Evolutionary conservation across 2,888 invertebrate species (phyloP).

Genomic region (Zaprionus lineosus): DNA sequence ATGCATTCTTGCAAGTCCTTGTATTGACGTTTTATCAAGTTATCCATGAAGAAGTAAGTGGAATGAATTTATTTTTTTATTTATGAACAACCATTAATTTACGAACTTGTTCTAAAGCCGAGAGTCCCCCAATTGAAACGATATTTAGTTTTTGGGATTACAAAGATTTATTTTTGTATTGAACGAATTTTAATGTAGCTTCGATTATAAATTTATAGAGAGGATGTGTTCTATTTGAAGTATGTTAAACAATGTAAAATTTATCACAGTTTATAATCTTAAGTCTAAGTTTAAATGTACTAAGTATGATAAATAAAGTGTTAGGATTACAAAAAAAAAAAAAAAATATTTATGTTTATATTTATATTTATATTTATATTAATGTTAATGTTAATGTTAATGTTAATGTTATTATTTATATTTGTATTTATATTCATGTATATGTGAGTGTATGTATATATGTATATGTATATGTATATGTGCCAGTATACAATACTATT

Average conservation of each 20-base stretch:
- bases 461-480: conserved; percentile 6
- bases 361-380: background rate
- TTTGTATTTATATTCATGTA: background rate
- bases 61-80: too few relatives aligned
- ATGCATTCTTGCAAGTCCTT: too few relatives aligned
- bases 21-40: too few relatives aligned
- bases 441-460: background rate
- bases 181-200: conserved; percentile 69
- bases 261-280: conserved; percentile 77
- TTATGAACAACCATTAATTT: too few relatives aligned
- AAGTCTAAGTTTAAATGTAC: conserved; percentile 47
- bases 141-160: conserved; percentile 46
- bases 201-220: conserved; percentile 60
- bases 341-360: conserved; percentile 5
- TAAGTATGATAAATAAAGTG: background rate
- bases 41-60: too few relatives aligned
- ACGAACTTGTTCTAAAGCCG: too few relatives aligned
- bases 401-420: background rate
- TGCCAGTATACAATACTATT: conserved; percentile 37
- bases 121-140: background rate
- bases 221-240: conserved; percentile 57
- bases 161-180: conserved; percentile 68
- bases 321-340: conserved; percentile 1
- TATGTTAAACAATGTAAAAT: conserved; percentile 76
- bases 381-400: background rate